Evolutionary conservation across 2,113 vertebrate species (phyloP).

Genomic region (Daboia siamensis): DNA sequence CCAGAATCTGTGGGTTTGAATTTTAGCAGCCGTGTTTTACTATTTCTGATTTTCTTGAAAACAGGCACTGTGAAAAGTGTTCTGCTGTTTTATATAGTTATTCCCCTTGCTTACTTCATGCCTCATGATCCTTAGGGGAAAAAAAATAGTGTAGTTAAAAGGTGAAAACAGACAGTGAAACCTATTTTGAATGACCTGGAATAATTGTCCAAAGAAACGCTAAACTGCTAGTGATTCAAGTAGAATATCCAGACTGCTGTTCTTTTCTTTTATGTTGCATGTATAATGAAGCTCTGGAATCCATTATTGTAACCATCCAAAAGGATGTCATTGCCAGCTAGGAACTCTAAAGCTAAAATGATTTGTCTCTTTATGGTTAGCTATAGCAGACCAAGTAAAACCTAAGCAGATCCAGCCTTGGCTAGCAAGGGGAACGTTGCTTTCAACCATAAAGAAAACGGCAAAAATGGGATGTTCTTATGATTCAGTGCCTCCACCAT

Average conservation of each 20-base stretch:
- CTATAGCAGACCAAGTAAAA: not conserved
- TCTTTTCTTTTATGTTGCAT: not conserved
- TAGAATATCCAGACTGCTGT: not conserved
- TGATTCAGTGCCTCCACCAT: not conserved
- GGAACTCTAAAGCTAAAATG: not conserved
- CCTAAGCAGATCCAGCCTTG: not conserved
- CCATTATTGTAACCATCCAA: not conserved
- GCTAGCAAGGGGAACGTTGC: not conserved
- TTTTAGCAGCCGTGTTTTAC: not conserved
- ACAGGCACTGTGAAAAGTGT: not conserved
- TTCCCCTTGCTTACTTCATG: not conserved
- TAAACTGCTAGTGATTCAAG: not conserved
- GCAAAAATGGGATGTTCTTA: not conserved
- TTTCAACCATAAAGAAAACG: not conserved
- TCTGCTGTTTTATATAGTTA: not conserved
- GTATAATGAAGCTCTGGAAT: not conserved
- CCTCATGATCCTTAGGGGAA: not conserved
- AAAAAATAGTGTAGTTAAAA: not conserved
- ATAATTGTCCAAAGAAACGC: not conserved
- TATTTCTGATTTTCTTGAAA: not conserved
- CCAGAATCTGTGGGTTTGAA: not conserved
- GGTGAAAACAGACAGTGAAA: not conserved
- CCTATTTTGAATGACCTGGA: not conserved
- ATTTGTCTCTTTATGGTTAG: not conserved
- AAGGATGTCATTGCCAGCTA: not conserved